Conservation (phyloP, 2,888 invertebrate species). For the Asteroscopus sphinx region DNA sequence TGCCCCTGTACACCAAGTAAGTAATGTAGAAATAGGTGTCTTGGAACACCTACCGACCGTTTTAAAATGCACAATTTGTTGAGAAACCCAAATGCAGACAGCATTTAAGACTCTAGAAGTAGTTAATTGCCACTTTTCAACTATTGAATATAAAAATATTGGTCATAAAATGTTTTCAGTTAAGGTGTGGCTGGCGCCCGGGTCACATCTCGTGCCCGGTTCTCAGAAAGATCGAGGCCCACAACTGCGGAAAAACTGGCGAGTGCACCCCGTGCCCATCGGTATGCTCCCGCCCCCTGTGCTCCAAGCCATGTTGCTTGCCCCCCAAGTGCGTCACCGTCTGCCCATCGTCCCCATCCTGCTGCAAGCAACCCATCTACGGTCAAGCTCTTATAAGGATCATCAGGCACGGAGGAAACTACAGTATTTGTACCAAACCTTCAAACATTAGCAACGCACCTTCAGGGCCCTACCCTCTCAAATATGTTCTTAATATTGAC, state of each 20-base stretch:
- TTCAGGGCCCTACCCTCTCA: slow-evolving; percentile 81
- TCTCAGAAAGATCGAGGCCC: slow-evolving; percentile 78
- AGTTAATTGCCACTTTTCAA: no score
- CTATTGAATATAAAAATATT: no score
- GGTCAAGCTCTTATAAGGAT: slow-evolving; percentile 78
- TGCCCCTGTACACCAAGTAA: slow-evolving; percentile 82
- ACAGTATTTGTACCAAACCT: slow-evolving; percentile 82
- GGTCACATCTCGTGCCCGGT: slow-evolving; percentile 86
- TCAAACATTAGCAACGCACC: slow-evolving; percentile 80
- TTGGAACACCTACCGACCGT: background rate
- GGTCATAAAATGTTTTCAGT: no score
- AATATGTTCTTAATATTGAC: slow-evolving; percentile 80
- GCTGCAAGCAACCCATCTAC: slow-evolving; percentile 64
- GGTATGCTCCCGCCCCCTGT: slow-evolving; percentile 65
- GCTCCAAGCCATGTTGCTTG: slow-evolving; percentile 67
- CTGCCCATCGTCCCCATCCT: slow-evolving; percentile 68
- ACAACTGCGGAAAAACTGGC: slow-evolving; percentile 73
- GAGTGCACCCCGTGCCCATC: slow-evolving; percentile 70
- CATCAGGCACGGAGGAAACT: slow-evolving; percentile 79
- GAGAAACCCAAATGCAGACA: background rate
- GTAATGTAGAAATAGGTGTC: no score
- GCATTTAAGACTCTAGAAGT: background rate
- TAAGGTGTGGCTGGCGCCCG: slow-evolving; percentile 86
- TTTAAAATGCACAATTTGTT: no score
- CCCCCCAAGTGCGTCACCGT: slow-evolving; percentile 66